Evolutionary conservation across 2,888 invertebrate genomes (phyloP), one percentile per base, ranked within the genome.

Genomic region (Ennomos quercinarius): DNA sequence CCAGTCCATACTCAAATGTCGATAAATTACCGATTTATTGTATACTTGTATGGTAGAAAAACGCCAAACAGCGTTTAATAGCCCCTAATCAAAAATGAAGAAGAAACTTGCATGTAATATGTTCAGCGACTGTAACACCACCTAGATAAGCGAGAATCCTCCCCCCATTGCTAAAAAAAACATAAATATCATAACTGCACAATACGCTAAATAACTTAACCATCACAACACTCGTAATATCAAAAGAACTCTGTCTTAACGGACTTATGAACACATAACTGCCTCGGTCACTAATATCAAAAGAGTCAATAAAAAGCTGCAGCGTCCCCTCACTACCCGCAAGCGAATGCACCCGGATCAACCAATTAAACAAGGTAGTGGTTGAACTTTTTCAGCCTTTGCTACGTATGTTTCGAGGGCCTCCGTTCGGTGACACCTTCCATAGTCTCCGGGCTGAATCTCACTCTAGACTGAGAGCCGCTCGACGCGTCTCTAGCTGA

Each of bases 401-500:
- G 93, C 93, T 93, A 93, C 90, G 92, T 81, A 61, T 85, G 86
- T 0, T 86, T 61, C 38, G 87, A 80, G 6, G 85, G 86, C 9
- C 87, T 60, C 10, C 89, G 63, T 65, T 87, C 89, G 2, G 63
- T 55, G 10, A 48, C 55, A 4, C 95, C 96, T 68, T 95, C 90
- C 75, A 95, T 84, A 0, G 95, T 94, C 50, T 95, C 96, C 0
- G 97, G 97, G 48, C 97, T 97, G 86, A 96, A 96, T 57, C 95
- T 93, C 59, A 96, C 97, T 10, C 97, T 92, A 40, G 95, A 95
- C 63, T 94, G 94, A n/a, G 95, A 95, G 34, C 95, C 95, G 60
- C 95, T 93, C 10, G 95, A 94, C 0, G 93, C 95, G 75, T 97
- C 97, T 75, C 96, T 94, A 12, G 98, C 98, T 9, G 98, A 98